phyloP scores from a whole-genome alignment of 2,888 invertebrate genomes.

The Hypolimnas misippus region DNA sequence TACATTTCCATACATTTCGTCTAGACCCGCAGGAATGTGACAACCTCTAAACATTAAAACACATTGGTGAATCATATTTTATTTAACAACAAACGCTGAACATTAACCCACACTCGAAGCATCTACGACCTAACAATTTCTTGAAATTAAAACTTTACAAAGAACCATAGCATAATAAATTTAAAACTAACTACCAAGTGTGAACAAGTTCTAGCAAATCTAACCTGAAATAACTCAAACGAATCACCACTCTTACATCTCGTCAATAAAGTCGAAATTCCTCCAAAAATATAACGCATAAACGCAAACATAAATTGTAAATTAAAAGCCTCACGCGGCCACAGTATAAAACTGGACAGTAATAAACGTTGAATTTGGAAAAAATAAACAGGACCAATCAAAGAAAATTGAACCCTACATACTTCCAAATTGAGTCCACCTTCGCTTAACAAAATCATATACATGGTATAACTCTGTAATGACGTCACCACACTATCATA shows the following conservation, averaged over 20 bases:
- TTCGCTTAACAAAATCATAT: neutral
- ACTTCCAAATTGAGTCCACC: constrained; percentile 36
- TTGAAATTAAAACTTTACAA: constrained; percentile 41
- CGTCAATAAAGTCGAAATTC: constrained; percentile 28
- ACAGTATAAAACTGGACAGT: constrained; percentile 53
- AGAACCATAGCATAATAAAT: constrained; percentile 47
- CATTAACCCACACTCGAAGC: neutral
- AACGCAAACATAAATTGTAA: constrained; percentile 40
- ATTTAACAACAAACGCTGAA: constrained; percentile 4
- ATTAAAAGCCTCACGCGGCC: constrained; percentile 48
- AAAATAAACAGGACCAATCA: constrained; percentile 20
- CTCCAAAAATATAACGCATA: constrained; percentile 2
- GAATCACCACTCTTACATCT: neutral
- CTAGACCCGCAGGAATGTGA: neutral
- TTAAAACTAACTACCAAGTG: constrained; percentile 51
- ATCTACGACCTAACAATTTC: constrained; percentile 34
- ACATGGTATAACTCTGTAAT: constrained; percentile 33
- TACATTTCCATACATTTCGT: constrained; percentile 12
- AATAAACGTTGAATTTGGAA: constrained; percentile 49
- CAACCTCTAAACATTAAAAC: neutral
- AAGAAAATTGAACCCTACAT: constrained; percentile 40
- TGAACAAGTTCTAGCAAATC: constrained; percentile 44
- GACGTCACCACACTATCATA: constrained; percentile 56
- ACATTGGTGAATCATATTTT: neutral
- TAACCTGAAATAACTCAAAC: neutral